Evolutionary conservation across 1,140 invertebrate species (phyloP), one percentile per base, ranked within the genome.

Genomic region (Drosophila melanica): DNA sequence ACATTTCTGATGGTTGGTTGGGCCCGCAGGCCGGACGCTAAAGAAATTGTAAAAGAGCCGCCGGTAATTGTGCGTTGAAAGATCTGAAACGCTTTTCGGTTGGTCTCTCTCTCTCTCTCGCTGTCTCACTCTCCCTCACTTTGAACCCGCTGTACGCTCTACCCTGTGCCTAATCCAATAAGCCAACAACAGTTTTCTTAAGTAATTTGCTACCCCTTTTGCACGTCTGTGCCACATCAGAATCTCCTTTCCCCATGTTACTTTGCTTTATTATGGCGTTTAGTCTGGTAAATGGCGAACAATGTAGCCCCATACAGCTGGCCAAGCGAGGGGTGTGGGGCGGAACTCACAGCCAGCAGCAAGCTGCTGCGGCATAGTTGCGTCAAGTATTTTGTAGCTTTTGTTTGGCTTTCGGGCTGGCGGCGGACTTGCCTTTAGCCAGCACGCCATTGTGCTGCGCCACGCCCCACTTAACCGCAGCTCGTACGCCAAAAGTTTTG

Each of bases 171-270:
- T 80, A 87, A 87, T 87, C 84, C 84, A 87, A 87, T 87, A 90
- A 89, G 84, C 79, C 84, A 87, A 75, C 75, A 82, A 89, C 84
- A 82, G 85, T 89, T 89, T 90, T 80, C 85, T 84, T 75, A 89
- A 89, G 84, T 90, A 89, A 89, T 89, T 89, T 89, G 79, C 73
- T 80, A 65, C 68, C 78, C 82, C 71, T 72, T 73, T 69, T 64
- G 41, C 48, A 72, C 47, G 66, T 45, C 37, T 35, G 2, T 9
- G 33, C 8, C 33, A 35, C 42, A 3, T 8, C 9, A 4, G 10
- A 4, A 8, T 8, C n/a, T 18, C 37, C 35, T 41, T 18, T 11
- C 37, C 18, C n/a, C 18, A 60, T 47, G 72, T 51, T 64, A 48
- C 50, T 57, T 33, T 55, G 66, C 81, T 79, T 87, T 86, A 82